A percentile compares a stretch with the other conserved stretches of the same genome.
These are phyloP conservation scores for Amazona vittata DNA, from an alignment of 2,113 vertebrate species.

Conservation along the genomic window DNA sequence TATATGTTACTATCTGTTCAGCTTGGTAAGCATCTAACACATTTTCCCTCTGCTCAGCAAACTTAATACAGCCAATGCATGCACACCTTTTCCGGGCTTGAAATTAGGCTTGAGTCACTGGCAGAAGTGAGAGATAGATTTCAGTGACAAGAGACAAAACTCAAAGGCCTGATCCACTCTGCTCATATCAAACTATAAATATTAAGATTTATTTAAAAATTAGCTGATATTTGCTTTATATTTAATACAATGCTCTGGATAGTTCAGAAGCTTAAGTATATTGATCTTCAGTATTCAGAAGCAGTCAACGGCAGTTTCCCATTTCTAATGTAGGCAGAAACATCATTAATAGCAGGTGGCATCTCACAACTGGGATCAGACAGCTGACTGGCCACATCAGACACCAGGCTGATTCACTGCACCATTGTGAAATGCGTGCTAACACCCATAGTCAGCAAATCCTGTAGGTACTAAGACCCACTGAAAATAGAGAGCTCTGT, in stretches of 20 bases:
- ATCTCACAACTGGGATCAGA: background rate
- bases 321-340: background rate
- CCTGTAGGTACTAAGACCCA: background rate
- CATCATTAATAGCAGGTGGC: background rate
- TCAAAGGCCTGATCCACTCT: background rate
- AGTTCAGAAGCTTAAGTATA: background rate
- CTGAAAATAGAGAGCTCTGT: background rate
- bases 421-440: rapidly evolving
- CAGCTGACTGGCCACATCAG: background rate
- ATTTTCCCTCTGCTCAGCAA: background rate
- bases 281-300: background rate
- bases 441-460: background rate
- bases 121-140: background rate
- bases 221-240: background rate
- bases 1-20: background rate
- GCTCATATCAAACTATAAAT: background rate
- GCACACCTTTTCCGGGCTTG: rapidly evolving
- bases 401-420: background rate
- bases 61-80: rapidly evolving
- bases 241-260: background rate
- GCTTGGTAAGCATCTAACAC: background rate
- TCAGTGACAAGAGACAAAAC: background rate
- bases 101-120: rapidly evolving
- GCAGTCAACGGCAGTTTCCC: background rate
- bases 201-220: background rate